A percentile compares a stretch with the other conserved stretches of the same genome.
These are phyloP conservation scores for Hypsopygia costalis DNA, from an alignment of 2,888 invertebrate genomes.

Conservation along the genomic window DNA sequence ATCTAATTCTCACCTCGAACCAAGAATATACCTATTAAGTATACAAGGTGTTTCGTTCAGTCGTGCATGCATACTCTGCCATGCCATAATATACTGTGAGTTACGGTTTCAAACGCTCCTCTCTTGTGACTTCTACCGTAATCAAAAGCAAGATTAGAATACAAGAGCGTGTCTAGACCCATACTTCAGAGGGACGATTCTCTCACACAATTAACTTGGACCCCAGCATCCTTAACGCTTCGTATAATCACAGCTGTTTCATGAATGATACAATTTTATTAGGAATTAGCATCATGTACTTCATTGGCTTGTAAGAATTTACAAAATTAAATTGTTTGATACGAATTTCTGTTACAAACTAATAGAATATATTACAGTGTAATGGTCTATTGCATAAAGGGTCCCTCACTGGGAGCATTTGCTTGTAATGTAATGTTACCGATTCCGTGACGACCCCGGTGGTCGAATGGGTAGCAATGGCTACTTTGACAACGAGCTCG, in stretches of 20 bases:
- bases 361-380: too few relatives aligned
- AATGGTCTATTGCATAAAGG: too few relatives aligned
- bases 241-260: conserved; percentile 12
- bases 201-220: conserved; percentile 39
- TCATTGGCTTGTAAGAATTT: conserved; percentile 6
- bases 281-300: conserved; percentile 20
- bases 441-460: too few relatives aligned
- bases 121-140: conserved; percentile 11
- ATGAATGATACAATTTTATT: conserved; percentile 24
- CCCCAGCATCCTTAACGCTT: conserved; percentile 9
- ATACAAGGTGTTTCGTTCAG: too few relatives aligned
- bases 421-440: too few relatives aligned
- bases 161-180: conserved; percentile 52
- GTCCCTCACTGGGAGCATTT: too few relatives aligned
- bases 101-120: background rate
- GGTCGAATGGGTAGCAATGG: too few relatives aligned
- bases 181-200: conserved; percentile 43
- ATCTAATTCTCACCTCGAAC: too few relatives aligned
- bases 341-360: background rate
- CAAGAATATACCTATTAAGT: too few relatives aligned
- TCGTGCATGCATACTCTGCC: too few relatives aligned
- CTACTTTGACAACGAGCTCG: too few relatives aligned
- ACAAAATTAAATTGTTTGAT: background rate
- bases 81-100: too few relatives aligned
- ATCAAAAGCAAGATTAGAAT: conserved; percentile 41